Percentiles rank a stretch among this genome's conserved stretches.
Conservation (phyloP, 2,797 vertebrate species). For the Falco concolor region DNA sequence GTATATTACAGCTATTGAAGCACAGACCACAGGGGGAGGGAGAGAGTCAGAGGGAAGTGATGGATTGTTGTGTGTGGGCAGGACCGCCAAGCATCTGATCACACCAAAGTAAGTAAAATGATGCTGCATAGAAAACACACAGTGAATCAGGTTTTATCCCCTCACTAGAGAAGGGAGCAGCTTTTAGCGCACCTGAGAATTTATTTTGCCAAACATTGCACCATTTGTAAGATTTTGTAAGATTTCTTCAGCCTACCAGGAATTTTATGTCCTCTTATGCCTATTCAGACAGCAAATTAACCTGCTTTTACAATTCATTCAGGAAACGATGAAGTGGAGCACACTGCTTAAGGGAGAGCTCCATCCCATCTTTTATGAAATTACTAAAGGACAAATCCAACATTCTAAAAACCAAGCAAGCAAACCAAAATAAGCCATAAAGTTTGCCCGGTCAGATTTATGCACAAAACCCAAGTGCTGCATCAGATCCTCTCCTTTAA, state of each 20-base stretch:
- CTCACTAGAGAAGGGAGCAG: not conserved
- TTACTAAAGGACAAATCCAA: not conserved
- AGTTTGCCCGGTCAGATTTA: not conserved
- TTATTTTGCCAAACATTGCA: not conserved
- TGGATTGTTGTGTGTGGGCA: not conserved
- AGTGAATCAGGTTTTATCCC: not conserved
- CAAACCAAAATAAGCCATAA: not conserved
- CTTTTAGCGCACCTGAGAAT: slow-evolving; percentile 24
- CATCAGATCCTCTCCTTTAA: not conserved
- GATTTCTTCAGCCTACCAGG: not conserved
- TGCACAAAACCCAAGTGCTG: not conserved
- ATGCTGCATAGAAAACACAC: slow-evolving; percentile 26
- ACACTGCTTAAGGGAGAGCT: not conserved
- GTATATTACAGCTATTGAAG: not conserved
- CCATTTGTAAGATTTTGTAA: not conserved
- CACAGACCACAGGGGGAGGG: slow-evolving; percentile 1
- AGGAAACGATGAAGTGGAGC: slow-evolving; percentile 44
- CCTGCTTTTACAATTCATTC: slow-evolving; percentile 42
- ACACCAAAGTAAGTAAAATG: slow-evolving; percentile 31
- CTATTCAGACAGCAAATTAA: slow-evolving; percentile 41
- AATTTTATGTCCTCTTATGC: not conserved
- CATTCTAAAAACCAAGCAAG: not conserved
- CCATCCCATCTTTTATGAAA: not conserved
- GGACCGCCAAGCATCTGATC: not conserved
- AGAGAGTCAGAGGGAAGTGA: not conserved